A percentile compares a stretch with the other conserved stretches of the same genome.
These are phyloP conservation scores for Hydra vulgaris DNA, from an alignment of 30 jellyfish, hydroid and myxozoan species.

Conservation along the genomic window DNA sequence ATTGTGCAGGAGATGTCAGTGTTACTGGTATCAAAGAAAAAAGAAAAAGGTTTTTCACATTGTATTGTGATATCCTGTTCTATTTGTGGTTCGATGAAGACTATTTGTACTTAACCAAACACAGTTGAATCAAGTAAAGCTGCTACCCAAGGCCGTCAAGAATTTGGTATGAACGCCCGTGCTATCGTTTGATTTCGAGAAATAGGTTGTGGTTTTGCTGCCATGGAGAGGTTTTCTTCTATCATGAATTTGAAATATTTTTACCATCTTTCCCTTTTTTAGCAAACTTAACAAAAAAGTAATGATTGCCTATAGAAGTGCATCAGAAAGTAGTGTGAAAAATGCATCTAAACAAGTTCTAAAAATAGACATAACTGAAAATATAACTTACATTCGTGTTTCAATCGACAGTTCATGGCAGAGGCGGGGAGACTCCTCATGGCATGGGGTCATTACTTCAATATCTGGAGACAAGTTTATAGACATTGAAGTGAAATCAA, in stretches of 20 bases:
- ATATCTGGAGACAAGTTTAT: background rate
- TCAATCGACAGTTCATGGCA: background rate
- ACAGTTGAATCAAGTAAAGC: background rate
- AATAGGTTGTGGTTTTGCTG: background rate
- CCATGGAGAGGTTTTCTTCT: conserved; percentile 1
- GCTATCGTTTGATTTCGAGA: background rate
- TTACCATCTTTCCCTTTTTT: background rate
- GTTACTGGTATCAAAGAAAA: too few species aligned
- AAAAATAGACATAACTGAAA: background rate
- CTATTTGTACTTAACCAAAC: background rate
- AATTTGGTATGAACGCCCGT: background rate
- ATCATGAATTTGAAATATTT: background rate
- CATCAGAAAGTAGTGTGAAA: background rate
- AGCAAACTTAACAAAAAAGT: background rate
- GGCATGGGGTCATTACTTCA: background rate
- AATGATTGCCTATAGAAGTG: background rate
- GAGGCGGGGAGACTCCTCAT: background rate
- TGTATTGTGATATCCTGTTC: too few species aligned
- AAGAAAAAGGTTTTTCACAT: too few species aligned
- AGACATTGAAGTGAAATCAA: conserved; percentile 2
- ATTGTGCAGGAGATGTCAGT: too few species aligned
- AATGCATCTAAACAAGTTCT: background rate
- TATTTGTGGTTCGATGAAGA: too few species aligned
- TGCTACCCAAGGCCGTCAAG: background rate
- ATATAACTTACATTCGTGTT: background rate